Conservation (phyloP, 2,888 invertebrate genomes). For the Noctua janthe region DNA sequence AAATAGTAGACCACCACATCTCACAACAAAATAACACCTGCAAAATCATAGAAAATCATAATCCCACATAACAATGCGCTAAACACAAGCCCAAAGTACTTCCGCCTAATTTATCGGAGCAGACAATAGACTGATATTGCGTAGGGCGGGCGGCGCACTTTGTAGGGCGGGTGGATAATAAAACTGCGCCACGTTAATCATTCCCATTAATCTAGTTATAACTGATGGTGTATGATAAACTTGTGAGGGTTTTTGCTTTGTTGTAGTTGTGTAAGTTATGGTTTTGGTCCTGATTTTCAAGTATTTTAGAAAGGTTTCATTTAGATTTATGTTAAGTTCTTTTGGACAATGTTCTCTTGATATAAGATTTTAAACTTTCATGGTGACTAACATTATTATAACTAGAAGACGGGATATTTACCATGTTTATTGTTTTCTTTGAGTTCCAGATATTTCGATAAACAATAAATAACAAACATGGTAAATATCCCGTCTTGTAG, state of each 20-base stretch:
- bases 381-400: no score
- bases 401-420: no score
- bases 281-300: conserved; percentile 9
- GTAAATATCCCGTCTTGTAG: no score
- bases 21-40: no score
- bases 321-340: neutral
- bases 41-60: conserved; percentile 3
- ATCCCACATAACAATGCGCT: conserved; percentile 29
- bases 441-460: no score
- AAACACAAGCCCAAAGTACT: conserved; percentile 33
- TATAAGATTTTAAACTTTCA: no score
- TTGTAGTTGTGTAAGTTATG: conserved; percentile 15
- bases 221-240: conserved; percentile 33
- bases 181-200: conserved; percentile 54
- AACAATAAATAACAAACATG: no score
- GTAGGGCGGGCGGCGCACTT: conserved; percentile 44
- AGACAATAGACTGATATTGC: conserved; percentile 52
- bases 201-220: conserved; percentile 55
- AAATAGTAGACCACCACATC: no score
- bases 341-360: neutral
- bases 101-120: conserved; percentile 52
- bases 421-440: no score
- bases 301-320: neutral
- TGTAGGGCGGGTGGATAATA: conserved; percentile 48
- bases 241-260: conserved; percentile 30